A percentile compares a stretch with the other conserved stretches of the same genome.
Conservation (phyloP, 2,113 vertebrate species). For the Camelus bactrianus region DNA sequence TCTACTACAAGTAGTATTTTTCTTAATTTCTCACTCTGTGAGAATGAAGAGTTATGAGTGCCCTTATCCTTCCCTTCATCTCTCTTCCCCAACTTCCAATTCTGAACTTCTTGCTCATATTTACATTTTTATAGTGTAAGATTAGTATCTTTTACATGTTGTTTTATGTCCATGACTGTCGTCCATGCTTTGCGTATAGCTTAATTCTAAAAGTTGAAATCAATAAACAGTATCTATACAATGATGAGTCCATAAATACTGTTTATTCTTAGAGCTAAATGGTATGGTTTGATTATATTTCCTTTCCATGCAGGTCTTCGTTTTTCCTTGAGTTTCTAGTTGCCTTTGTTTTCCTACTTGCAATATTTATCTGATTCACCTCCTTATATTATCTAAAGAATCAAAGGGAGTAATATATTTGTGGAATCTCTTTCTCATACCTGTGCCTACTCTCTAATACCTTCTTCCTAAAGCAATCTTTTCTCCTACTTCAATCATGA, state of each 20-base stretch:
- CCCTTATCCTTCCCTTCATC: not conserved
- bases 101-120: not conserved
- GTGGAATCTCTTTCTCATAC: not conserved
- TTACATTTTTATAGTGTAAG: not conserved
- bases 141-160: not conserved
- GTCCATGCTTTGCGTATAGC: not conserved
- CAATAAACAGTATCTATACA: not conserved
- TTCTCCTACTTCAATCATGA: not conserved
- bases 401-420: not conserved
- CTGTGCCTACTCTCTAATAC: not conserved
- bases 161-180: not conserved
- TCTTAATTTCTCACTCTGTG: not conserved
- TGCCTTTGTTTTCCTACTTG: not conserved
- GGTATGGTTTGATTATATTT: not conserved
- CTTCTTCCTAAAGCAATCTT: not conserved
- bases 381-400: not conserved
- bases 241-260: not conserved
- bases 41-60: not conserved
- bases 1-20: not conserved
- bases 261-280: not conserved
- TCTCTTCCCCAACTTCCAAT: not conserved
- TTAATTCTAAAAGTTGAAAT: not conserved
- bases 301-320: not conserved
- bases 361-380: not conserved
- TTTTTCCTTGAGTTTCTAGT: constrained; percentile 27